These are phyloP conservation scores for Drosophila albomicans DNA, from an alignment of 1,140 invertebrate species.

Conservation along the genomic window DNA sequence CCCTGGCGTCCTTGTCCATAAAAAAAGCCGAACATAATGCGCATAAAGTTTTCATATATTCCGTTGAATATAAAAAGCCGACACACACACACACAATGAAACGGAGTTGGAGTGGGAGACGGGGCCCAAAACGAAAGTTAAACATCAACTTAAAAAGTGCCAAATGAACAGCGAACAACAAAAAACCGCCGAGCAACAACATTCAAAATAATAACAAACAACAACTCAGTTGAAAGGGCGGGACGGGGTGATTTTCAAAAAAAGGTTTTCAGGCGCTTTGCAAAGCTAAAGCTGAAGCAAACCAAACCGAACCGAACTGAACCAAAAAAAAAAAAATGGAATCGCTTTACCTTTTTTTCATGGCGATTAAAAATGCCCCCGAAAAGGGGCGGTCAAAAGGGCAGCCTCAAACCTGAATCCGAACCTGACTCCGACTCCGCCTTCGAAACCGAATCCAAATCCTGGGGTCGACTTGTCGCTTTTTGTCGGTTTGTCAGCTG, in stretches of 20 bases:
- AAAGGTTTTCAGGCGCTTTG: constrained; percentile 18
- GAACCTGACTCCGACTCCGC: no score
- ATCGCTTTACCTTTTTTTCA: constrained; percentile 18
- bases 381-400: background rate
- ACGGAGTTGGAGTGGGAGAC: background rate
- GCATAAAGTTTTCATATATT: constrained; percentile 35
- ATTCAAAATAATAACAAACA: constrained; percentile 16
- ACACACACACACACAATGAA: constrained; percentile 13
- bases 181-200: constrained; percentile 19
- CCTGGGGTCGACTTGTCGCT: background rate
- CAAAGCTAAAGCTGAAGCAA: background rate
- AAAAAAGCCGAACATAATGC: constrained; percentile 22
- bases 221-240: background rate
- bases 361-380: constrained; percentile 8
- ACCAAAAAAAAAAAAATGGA: background rate
- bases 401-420: background rate
- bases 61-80: constrained; percentile 3
- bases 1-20: constrained; percentile 1
- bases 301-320: background rate
- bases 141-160: constrained; percentile 47
- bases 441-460: background rate
- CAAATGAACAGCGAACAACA: constrained; percentile 36
- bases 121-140: constrained; percentile 37
- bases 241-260: constrained; percentile 9
- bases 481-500: background rate